Evolutionary conservation across 1,140 invertebrate species (phyloP), one percentile per base, ranked within the genome.

Genomic region (Leptestheria dahalacensis): DNA sequence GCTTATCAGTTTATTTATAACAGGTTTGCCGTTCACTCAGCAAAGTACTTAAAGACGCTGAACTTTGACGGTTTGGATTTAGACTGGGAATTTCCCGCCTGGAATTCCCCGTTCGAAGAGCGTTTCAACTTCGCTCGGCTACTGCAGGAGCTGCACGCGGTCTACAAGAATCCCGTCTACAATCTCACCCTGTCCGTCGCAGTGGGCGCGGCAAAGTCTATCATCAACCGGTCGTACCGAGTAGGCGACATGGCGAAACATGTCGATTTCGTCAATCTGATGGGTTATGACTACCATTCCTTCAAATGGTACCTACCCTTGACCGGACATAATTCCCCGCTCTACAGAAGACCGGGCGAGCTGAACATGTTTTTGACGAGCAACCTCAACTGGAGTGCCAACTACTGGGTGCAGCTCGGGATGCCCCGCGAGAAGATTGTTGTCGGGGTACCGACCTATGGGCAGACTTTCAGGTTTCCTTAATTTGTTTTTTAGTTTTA

Each of bases 251-350:
- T 92, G 58, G 85, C 86, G 61, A 73, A 82, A 52, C 75, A 84
- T 70, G 77, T 86, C 2, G 89, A 93, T 70, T 91, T 82, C 75
- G 77, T 91, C 0, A 91, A 88, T 70, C 65, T 95, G 3, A 93
- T 93, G 90, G 78, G 83, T 0, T 95, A 94, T 68, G 90, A 94
- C 69, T 93, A 81, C 66, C 88, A 93, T 70, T 85, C 82, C 64
- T 91, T 80, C 65, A 77, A 80, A 3, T 76, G 77, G 68, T 80
- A 81, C 62, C 82, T 82, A 20, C 88, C 88, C 3, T 80, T 89
- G 54, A 91, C 89, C 33, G 88, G 81, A 46, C 73, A 88, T 0
- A 92, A 92, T 72, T 79, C 89, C 1, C 88, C 89, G 0, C 72
- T 94, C 1, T 88, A 80, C 69, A 67, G 73, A 4, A 72, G 73